Base-by-base conservation (phyloP, 2,888 invertebrate species). In the Ophion ventricosus region DNA sequence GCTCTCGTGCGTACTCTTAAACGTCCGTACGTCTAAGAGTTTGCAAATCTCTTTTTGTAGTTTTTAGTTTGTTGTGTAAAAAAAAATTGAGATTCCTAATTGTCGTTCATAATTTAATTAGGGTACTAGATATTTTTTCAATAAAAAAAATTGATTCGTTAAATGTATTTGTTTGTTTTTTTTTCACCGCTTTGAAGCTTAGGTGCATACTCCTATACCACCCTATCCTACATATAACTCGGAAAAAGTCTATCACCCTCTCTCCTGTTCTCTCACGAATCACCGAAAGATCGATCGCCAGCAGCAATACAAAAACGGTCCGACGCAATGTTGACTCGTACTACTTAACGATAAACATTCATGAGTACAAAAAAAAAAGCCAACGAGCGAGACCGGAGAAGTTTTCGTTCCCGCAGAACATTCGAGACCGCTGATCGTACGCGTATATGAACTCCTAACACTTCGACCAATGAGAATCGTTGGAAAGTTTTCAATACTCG, bases 271-370 rank as follows among this genome's bases (percentile, higher is more conserved):
- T 35, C 64, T 64, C 25, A n/a, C 35, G 35, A 35, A 4, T 8
- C 35, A 35, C 35, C 35, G 35, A 5, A 35, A 35, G 35, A 35
- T 8, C 35, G 35, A 20, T 66, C 23, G 43, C 26, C 49, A 3
- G 26, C 11, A 26, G 25, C 49, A 49, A 35, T 1, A n/a, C 35
- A 3, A 72, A 67, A 40, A 20, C 43, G 20, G 76, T 56, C 72
- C 5, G 76, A 73, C 72, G 29, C 3, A 10, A n/a, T 17, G 70
- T 83, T 75, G 79, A 83, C 59, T 75, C 54, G 69, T 23, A 63
- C 73, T 54, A 74, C 82, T 78, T n/a, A 26, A 1, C 17, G 7
- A 35, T 25, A 4, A n/a, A 54, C 57, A 17, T 29, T 56, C 20
- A n/a, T 8, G 54, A 10, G 26, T 63, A 4, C 10, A 29, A n/a